phyloP scores from a whole-genome alignment of 2,797 vertebrate species.

The Chelmon rostratus region DNA sequence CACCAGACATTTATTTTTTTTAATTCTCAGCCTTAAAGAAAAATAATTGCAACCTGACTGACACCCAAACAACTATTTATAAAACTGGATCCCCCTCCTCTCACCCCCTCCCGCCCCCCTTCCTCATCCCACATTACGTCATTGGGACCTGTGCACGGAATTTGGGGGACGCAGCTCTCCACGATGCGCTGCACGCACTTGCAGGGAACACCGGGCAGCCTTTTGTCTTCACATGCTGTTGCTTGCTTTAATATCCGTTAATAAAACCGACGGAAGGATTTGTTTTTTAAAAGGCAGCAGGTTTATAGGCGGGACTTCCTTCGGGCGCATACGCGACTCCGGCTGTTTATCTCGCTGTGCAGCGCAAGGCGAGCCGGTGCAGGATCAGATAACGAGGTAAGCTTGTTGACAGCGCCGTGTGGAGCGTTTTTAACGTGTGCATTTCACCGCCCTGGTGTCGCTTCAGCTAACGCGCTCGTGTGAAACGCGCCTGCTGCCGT shows the following conservation, averaged over 20 bases:
- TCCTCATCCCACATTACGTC: slow-evolving; percentile 73
- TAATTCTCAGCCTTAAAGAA: not conserved
- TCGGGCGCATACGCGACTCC: slow-evolving; percentile 8
- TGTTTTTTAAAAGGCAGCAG: not conserved
- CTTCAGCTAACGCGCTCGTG: not conserved
- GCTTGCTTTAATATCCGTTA: not conserved
- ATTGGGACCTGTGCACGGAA: slow-evolving; percentile 47
- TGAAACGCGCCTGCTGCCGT: not conserved
- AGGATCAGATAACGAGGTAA: slow-evolving; percentile 75
- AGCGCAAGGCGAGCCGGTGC: slow-evolving; percentile 48
- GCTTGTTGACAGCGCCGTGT: slow-evolving; percentile 44
- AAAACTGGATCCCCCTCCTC: not conserved
- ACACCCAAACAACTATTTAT: slow-evolving; percentile 41
- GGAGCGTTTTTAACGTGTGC: not conserved
- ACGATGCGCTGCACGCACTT: slow-evolving; percentile 32
- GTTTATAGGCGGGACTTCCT: slow-evolving; percentile 78
- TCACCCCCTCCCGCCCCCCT: too few relatives aligned
- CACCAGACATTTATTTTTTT: not conserved
- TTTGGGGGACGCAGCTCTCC: slow-evolving; percentile 31
- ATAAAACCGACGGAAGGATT: not conserved
- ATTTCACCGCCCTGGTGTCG: not conserved
- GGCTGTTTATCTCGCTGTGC: slow-evolving; percentile 66
- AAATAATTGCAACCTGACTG: not conserved
- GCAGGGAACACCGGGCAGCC: slow-evolving; percentile 6
- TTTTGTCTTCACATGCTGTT: not conserved